phyloP scores from a whole-genome alignment of 2,797 vertebrate species.

The Neosilurus mollespiculum region DNA sequence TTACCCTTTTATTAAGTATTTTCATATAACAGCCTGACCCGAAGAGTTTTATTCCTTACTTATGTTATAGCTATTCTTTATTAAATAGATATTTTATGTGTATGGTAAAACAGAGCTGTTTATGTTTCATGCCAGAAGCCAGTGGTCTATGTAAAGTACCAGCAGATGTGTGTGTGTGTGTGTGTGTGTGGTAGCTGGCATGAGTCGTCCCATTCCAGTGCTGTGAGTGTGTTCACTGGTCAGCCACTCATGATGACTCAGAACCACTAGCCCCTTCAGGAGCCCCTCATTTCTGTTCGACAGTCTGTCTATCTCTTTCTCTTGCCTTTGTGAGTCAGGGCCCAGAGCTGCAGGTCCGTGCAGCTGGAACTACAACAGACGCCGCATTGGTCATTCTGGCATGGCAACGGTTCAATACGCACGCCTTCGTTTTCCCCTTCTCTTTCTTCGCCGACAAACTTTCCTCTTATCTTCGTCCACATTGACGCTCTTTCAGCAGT shows the following conservation, averaged over 20 bases:
- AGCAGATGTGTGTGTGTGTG: conserved; percentile 8
- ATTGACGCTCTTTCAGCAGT: conserved; percentile 52
- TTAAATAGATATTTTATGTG: background rate
- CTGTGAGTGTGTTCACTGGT: conserved; percentile 61
- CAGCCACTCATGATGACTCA: conserved; percentile 65
- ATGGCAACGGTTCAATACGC: conserved; percentile 59
- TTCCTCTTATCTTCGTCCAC: conserved; percentile 35
- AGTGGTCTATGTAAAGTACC: background rate
- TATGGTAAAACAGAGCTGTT: background rate
- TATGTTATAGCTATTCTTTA: background rate
- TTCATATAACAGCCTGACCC: conserved; percentile 1
- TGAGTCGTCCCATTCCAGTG: conserved; percentile 69
- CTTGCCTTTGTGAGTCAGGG: conserved; percentile 18
- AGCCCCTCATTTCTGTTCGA: background rate
- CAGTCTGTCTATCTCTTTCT: conserved; percentile 14
- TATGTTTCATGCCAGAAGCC: background rate
- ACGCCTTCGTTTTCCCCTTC: conserved; percentile 32
- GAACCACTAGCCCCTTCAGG: conserved; percentile 49
- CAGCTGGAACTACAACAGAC: conserved; percentile 54
- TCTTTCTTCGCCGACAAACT: conserved; percentile 47
- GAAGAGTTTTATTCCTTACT: background rate
- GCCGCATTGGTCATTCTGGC: conserved; percentile 57
- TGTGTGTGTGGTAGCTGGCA: conserved; percentile 34
- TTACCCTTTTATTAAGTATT: background rate
- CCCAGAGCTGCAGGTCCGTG: conserved; percentile 25